These are phyloP conservation scores for Callyntrura guangdongensis DNA, from an alignment of 2,888 invertebrate species.

Conservation along the genomic window DNA sequence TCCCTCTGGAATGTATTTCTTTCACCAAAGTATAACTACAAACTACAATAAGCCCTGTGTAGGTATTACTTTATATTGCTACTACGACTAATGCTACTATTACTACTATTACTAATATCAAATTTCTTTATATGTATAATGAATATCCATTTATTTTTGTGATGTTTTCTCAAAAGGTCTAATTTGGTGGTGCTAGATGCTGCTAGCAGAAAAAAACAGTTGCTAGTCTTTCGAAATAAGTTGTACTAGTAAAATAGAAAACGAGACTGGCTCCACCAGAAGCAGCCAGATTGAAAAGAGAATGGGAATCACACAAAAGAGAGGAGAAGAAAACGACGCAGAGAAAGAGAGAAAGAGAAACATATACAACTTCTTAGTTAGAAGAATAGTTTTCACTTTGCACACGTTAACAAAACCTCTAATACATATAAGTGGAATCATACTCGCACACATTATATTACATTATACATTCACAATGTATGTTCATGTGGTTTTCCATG, in stretches of 20 bases:
- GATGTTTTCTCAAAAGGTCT: conserved; percentile 18
- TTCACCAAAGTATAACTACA: too few species aligned
- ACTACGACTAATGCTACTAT: too few species aligned
- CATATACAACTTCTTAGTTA: neutral
- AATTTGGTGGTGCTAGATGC: conserved; percentile 51
- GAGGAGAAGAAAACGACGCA: neutral
- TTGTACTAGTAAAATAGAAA: conserved; percentile 29
- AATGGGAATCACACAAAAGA: neutral
- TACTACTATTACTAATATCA: neutral
- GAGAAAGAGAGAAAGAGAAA: neutral
- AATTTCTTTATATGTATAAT: neutral
- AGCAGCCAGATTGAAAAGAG: neutral
- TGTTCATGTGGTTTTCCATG: neutral
- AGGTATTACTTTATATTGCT: neutral
- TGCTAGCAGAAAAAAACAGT: conserved; percentile 44
- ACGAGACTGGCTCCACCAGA: neutral
- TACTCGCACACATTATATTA: neutral
- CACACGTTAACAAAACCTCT: conserved; percentile 18
- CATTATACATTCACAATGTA: neutral
- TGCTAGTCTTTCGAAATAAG: conserved; percentile 60
- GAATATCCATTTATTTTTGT: neutral
- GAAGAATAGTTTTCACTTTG: conserved; percentile 35
- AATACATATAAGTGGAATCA: neutral
- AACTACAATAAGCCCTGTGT: too few species aligned
- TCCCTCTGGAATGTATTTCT: conserved; percentile 3